These are phyloP conservation scores for Metridium senile DNA, from an alignment of 92 coral and sea anemone genomes.

Conservation along the genomic window DNA sequence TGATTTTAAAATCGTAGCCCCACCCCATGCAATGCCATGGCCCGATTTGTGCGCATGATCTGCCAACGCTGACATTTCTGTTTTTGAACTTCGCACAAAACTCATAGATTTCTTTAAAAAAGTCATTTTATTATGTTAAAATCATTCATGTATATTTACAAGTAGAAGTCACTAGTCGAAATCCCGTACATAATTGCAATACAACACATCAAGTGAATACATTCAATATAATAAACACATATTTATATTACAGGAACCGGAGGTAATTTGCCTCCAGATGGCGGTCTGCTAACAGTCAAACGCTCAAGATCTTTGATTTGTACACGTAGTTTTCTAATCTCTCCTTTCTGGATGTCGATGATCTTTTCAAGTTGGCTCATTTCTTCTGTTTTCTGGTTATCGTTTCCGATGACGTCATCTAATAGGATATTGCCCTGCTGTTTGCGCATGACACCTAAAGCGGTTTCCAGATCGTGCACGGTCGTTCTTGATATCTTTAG, in stretches of 20 bases:
- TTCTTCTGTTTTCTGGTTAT: conserved; percentile 57
- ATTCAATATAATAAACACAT: background rate
- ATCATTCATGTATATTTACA: background rate
- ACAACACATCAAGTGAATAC: background rate
- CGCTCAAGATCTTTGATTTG: conserved; percentile 92
- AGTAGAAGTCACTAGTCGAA: background rate
- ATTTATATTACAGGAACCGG: conserved; percentile 81
- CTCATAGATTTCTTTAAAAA: no score
- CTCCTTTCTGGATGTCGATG: conserved; percentile 90
- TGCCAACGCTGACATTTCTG: no score
- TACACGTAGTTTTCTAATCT: conserved; percentile 85
- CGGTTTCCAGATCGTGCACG: conserved; percentile 96
- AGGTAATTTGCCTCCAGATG: conserved; percentile 87
- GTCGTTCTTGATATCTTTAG: conserved; percentile 96
- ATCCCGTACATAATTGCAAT: background rate
- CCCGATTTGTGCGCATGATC: no score
- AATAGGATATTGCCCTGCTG: conserved; percentile 58
- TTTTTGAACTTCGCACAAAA: no score
- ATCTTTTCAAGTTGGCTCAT: conserved; percentile 79
- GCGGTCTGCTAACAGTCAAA: conserved; percentile 76
- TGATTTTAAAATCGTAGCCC: no score
- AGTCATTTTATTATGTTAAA: background rate
- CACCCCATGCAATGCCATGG: no score
- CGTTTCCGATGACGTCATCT: conserved; percentile 32
- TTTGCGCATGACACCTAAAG: conserved; percentile 96